A percentile compares a stretch with the other conserved stretches of the same genome.
Conservation (phyloP, 1,140 invertebrate genomes). For the Lordiphosa mommai region DNA sequence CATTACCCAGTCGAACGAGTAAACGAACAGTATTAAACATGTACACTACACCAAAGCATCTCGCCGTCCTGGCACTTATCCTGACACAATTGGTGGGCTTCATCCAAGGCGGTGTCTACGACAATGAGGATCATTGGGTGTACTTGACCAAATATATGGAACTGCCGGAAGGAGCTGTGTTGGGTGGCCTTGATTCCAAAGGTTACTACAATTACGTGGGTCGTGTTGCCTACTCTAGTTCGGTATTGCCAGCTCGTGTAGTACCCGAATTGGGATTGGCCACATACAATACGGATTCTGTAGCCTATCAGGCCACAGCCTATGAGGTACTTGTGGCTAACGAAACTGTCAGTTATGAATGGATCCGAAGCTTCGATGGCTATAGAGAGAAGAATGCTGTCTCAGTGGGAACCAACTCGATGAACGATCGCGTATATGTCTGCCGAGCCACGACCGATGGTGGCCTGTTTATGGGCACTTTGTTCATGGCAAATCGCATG, state of each 20-base stretch:
- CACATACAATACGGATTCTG: constrained; percentile 28
- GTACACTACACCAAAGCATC: constrained; percentile 11
- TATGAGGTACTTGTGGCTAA: constrained; percentile 40
- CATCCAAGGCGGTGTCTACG: constrained; percentile 36
- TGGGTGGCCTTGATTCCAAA: constrained; percentile 30
- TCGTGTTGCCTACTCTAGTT: constrained; percentile 7
- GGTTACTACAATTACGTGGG: constrained; percentile 52
- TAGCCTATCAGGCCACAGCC: neutral
- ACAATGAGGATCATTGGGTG: constrained; percentile 34
- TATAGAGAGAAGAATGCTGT: constrained; percentile 42
- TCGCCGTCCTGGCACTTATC: constrained; percentile 10
- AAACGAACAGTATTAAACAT: constrained; percentile 12
- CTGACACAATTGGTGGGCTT: constrained; percentile 23
- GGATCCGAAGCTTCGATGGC: constrained; percentile 48
- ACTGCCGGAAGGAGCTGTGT: constrained; percentile 28
- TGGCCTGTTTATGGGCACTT: constrained; percentile 33
- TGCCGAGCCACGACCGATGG: constrained; percentile 23
- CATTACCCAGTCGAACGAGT: too few relatives aligned
- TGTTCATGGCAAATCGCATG: neutral
- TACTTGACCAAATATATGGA: constrained; percentile 6
- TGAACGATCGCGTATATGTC: constrained; percentile 38
- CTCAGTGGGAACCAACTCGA: constrained; percentile 25
- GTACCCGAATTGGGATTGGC: constrained; percentile 29
- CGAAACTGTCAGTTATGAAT: constrained; percentile 38
- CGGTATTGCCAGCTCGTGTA: constrained; percentile 39